phyloP scores from a whole-genome alignment of 2,888 invertebrate genomes.

The Rotaria magnacalcarata region DNA sequence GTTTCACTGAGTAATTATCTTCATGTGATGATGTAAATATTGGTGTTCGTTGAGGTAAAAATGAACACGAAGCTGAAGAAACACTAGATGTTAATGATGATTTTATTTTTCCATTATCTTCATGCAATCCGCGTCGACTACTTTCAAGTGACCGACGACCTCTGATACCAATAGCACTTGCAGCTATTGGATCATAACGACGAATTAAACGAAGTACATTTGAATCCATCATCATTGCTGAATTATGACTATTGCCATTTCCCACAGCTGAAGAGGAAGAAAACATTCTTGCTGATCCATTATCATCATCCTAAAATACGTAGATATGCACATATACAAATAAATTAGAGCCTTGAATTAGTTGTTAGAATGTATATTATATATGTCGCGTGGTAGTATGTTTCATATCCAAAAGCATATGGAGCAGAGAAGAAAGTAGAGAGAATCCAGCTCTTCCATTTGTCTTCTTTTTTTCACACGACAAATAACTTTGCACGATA shows the following conservation, averaged over 20 bases:
- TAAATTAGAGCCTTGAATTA: background rate
- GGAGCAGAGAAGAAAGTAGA: background rate
- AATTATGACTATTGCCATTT: background rate
- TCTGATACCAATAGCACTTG: background rate
- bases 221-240: background rate
- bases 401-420: background rate
- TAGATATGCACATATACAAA: background rate
- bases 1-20: background rate
- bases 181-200: conserved; percentile 3
- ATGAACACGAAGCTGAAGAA: background rate
- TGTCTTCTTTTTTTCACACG: conserved; percentile 13
- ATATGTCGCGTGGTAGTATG: background rate
- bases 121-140: background rate
- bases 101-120: background rate
- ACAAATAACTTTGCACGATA: conserved; percentile 4
- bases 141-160: background rate
- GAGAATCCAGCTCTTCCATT: background rate
- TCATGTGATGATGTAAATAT: background rate
- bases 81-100: background rate
- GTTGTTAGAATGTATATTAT: background rate
- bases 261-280: background rate
- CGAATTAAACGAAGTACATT: conserved; percentile 26
- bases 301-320: background rate
- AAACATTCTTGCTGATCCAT: background rate
- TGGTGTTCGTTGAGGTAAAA: background rate